Evolutionary conservation across 2,888 invertebrate genomes (phyloP).

Genomic region (Synanthedon formicaeformis): DNA sequence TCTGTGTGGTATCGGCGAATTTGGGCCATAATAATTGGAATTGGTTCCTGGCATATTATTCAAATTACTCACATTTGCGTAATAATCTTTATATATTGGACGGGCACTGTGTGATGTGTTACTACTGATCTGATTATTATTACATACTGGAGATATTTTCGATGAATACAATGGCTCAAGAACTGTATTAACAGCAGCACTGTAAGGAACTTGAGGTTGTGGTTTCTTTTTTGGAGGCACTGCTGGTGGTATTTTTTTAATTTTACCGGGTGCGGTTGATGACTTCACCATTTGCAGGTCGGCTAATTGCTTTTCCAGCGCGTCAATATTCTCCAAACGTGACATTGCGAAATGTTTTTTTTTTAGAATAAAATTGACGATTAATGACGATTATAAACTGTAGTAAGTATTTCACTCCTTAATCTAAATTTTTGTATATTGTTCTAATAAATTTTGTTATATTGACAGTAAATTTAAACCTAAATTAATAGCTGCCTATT

Average conservation of each 20-base stretch:
- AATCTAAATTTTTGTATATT: too few species aligned
- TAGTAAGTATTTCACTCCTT: too few species aligned
- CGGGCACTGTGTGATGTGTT: constrained; percentile 23
- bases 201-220: constrained; percentile 79
- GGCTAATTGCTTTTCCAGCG: constrained; percentile 78
- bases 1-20: constrained; percentile 24
- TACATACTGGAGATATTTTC: constrained; percentile 50
- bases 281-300: constrained; percentile 74
- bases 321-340: constrained; percentile 67
- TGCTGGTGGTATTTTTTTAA: constrained; percentile 78
- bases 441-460: too few species aligned
- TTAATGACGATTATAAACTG: too few species aligned
- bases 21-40: constrained; percentile 7
- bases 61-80: constrained; percentile 35
- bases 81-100: constrained; percentile 37
- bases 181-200: constrained; percentile 76
- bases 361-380: neutral
- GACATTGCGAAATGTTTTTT: constrained; percentile 29
- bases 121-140: constrained; percentile 29
- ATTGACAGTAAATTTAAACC: too few species aligned
- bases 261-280: constrained; percentile 29
- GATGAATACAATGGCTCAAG: constrained; percentile 82
- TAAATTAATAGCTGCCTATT: too few species aligned
- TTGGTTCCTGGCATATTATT: constrained; percentile 13
- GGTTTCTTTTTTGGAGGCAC: constrained; percentile 85